Evolutionary conservation across 2,888 invertebrate genomes (phyloP), one percentile per base, ranked within the genome.

Genomic region (Macaria liturata): DNA sequence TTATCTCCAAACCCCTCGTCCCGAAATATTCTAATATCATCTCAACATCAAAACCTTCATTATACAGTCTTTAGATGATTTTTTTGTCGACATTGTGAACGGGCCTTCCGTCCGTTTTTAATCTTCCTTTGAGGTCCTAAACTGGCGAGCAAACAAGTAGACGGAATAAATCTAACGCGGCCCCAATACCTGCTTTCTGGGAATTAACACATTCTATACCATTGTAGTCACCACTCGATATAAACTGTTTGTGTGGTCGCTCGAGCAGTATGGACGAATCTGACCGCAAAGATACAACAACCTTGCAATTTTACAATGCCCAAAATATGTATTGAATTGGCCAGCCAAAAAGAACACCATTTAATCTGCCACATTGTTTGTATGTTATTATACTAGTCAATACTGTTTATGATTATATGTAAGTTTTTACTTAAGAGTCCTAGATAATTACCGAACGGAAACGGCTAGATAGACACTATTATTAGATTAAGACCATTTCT

Each of bases 41-140:
- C 47, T 46, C 32, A 48, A 42, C 44, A 59, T 52, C 42, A 42
- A 53, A 56, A 55, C 49, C 55, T 42, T 56, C 46, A 60, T 59
- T 59, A 59, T 32, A 54, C 44, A 42, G 51, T 48, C 44, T 44
- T 48, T 20, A 31, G 46, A 56, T 49, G 46, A 52, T 52, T 59
- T 55, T 55, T 54, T 53, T 55, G 47, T 59, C 50, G 34, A 48
- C 55, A 49, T 52, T 54, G 48, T 49, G 44, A 56, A 59, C 45
- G 54, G 52, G 30, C 49, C 47, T 49, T 54, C 47, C 59, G 59
- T 54, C 55, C 59, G 46, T 60, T 59, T 59, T 60, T 60, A 60
- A 60, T 60, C 59, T 60, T 37, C 59, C 59, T 55, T 59, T 55
- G 55, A 56, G 55, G 52, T 52, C 51, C 59, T 32, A 45, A 56